Base-by-base conservation (phyloP, 2,888 invertebrate species). In the Sinohyriopsis cumingii region DNA sequence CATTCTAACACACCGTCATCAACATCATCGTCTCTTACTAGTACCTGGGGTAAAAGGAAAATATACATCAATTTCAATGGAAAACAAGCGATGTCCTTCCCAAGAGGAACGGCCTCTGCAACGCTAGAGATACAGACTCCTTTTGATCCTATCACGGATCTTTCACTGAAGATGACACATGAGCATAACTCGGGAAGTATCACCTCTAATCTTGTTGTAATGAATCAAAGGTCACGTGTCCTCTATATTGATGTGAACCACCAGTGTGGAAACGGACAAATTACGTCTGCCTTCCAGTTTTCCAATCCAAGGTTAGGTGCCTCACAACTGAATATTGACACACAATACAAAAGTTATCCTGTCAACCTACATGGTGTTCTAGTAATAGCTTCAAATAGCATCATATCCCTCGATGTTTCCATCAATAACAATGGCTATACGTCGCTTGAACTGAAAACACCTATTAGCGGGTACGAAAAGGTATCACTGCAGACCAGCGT, bases 181-280 rank as follows among this genome's bases (percentile, higher is more conserved):
- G 45, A 45, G 3, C 45, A 45, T 45, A 45, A 45, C 12, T 15
- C 45, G 45, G 45, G 45, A 45, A 45, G 15, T 45, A 45, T 45
- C 45, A 45, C 15, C 45, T 45, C 45, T 45, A 45, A 45, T 45
- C 45, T 45, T 45, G 45, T 45, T 45, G 15, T 45, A 45, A 45
- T 45, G 45, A 2, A 45, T 45, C 45, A 45, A 45, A 3, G 45
- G 45, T 45, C 45, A 45, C 45, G 45, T 45, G 45, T 45, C 3
- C 45, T 18, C 77, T 82, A 55, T 75, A 54, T 82, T 24, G 74
- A 63, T 24, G 25, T 84, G 12, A 72, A 77, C 22, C 84, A 86
- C 70, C 76, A 79, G 60, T 73, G 78, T 67, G 73, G 72, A 19
- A 59, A 24, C n/a, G 79, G 82, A 33, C 65, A 76, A 9, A 71